Conservation (phyloP, 2,888 invertebrate genomes). For the Athetis lepigone region DNA sequence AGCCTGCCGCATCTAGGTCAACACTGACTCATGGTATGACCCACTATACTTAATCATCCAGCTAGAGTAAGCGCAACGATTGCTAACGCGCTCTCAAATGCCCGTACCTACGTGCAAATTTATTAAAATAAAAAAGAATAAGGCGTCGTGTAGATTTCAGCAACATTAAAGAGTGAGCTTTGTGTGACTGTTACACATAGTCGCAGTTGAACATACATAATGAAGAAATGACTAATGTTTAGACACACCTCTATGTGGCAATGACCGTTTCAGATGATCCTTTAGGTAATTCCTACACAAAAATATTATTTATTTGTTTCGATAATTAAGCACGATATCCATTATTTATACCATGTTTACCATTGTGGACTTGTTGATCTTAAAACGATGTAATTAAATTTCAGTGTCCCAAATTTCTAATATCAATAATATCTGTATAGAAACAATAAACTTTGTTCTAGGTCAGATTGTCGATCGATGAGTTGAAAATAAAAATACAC, state of each 20-base stretch:
- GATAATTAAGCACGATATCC: slow-evolving; percentile 12
- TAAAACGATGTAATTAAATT: slow-evolving; percentile 5
- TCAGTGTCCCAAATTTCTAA: slow-evolving; percentile 1
- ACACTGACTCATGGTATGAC: slow-evolving; percentile 83
- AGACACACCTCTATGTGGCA: slow-evolving; percentile 17
- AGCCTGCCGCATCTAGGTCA: slow-evolving; percentile 87
- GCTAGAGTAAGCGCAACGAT: slow-evolving; percentile 61
- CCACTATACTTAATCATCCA: slow-evolving; percentile 83
- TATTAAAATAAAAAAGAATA: slow-evolving; percentile 36
- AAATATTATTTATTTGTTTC: slow-evolving; percentile 10
- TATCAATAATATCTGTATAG: slow-evolving; percentile 2
- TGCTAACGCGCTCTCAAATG: slow-evolving; percentile 61
- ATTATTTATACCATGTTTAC: neutral
- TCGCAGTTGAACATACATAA: neutral
- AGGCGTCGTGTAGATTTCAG: slow-evolving; percentile 19
- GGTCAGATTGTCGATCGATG: slow-evolving; percentile 14
- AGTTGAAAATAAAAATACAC: slow-evolving; percentile 42
- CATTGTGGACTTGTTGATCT: neutral
- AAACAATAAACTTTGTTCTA: slow-evolving; percentile 14
- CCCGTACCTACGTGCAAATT: slow-evolving; percentile 61
- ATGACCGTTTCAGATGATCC: slow-evolving; percentile 28
- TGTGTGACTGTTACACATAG: slow-evolving; percentile 12
- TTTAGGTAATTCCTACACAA: slow-evolving; percentile 28
- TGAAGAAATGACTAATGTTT: slow-evolving; percentile 16
- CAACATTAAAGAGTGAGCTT: slow-evolving; percentile 15